Conservation (phyloP, 2,888 invertebrate genomes). For the Emmelina monodactyla region DNA sequence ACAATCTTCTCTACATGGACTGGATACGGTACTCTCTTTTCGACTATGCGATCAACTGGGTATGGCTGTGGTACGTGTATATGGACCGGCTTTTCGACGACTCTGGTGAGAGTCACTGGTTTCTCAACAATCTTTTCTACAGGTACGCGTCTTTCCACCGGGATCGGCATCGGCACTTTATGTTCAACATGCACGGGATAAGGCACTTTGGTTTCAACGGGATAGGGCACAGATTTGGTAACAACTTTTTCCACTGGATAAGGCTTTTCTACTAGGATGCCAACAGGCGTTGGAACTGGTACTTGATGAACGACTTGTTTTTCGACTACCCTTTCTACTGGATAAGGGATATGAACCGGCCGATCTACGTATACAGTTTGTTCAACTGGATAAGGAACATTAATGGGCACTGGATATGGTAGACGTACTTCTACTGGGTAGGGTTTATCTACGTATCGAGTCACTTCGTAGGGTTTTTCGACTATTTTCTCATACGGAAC, state of each 20-base stretch:
- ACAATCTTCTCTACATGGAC: slow-evolving; percentile 52
- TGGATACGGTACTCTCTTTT: slow-evolving; percentile 51
- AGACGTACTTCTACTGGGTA: slow-evolving; percentile 60
- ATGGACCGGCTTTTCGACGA: slow-evolving; percentile 47
- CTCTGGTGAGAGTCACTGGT: slow-evolving; percentile 57
- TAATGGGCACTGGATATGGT: slow-evolving; percentile 63
- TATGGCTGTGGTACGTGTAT: slow-evolving; percentile 49
- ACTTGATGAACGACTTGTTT: slow-evolving; percentile 48
- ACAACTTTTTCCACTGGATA: slow-evolving; percentile 40
- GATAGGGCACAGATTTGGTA: slow-evolving; percentile 41
- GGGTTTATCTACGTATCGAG: slow-evolving; percentile 64
- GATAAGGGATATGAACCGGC: slow-evolving; percentile 53
- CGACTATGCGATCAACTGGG: slow-evolving; percentile 61
- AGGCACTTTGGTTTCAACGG: slow-evolving; percentile 56
- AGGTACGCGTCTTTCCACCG: slow-evolving; percentile 49
- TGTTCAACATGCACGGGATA: slow-evolving; percentile 52
- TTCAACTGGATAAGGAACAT: slow-evolving; percentile 57
- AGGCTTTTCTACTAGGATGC: slow-evolving; percentile 47
- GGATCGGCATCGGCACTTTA: slow-evolving; percentile 51
- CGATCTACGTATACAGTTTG: slow-evolving; percentile 60
- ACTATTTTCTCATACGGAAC: slow-evolving; percentile 60
- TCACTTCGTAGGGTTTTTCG: slow-evolving; percentile 60
- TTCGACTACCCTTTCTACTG: slow-evolving; percentile 61
- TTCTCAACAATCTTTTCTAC: slow-evolving; percentile 64
- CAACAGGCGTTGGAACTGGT: slow-evolving; percentile 50